Evolutionary conservation across 2,113 vertebrate genomes (phyloP).

Genomic region (Hemicordylus capensis): DNA sequence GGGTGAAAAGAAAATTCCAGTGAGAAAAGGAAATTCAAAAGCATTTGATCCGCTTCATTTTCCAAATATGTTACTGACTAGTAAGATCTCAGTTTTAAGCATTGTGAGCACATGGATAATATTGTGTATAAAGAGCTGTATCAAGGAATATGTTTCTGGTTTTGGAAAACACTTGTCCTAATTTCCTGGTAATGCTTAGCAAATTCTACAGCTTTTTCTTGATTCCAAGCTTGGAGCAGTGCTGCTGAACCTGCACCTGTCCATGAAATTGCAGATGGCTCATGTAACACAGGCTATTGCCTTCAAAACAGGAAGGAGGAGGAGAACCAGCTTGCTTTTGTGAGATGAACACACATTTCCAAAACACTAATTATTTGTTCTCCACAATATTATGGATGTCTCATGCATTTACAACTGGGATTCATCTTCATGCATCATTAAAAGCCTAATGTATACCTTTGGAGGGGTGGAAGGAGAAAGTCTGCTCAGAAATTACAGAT

Average conservation of each 20-base stretch:
- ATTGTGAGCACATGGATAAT: background rate
- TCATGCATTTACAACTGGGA: slow-evolving; percentile 61
- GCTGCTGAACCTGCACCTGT: slow-evolving; percentile 75
- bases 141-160: background rate
- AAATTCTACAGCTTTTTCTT: slow-evolving; percentile 62
- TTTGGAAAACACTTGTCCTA: background rate
- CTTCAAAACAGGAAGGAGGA: slow-evolving; percentile 79
- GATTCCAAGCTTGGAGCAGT: slow-evolving; percentile 62
- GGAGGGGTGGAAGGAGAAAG: slow-evolving; percentile 38
- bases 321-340: slow-evolving; percentile 72
- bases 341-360: slow-evolving; percentile 65
- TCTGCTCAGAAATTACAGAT: slow-evolving; percentile 48
- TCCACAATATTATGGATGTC: slow-evolving; percentile 65
- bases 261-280: slow-evolving; percentile 76
- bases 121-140: background rate
- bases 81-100: background rate
- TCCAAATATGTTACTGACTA: background rate
- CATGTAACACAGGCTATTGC: slow-evolving; percentile 70
- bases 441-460: slow-evolving; percentile 62
- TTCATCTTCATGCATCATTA: slow-evolving; percentile 63
- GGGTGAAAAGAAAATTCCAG: background rate
- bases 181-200: slow-evolving; percentile 51
- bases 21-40: background rate
- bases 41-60: background rate
- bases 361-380: slow-evolving; percentile 77